Evolutionary conservation across 2,797 vertebrate genomes (phyloP).

Genomic region (Girardinus metallicus): DNA sequence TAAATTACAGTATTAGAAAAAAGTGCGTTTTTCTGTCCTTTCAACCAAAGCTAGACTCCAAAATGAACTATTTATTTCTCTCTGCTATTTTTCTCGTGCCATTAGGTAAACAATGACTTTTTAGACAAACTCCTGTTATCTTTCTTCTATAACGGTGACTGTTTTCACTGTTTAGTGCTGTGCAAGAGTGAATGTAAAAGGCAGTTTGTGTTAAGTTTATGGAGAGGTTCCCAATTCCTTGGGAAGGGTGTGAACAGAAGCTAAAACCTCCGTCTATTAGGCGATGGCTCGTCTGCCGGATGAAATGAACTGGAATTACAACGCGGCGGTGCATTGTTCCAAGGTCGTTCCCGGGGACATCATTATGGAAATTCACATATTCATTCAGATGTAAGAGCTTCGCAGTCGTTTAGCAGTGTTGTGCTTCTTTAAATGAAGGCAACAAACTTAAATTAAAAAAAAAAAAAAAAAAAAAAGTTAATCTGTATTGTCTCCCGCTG

Average conservation of each 20-base stretch:
- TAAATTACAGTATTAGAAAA: too few species aligned
- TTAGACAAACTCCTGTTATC: neutral
- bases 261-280: neutral
- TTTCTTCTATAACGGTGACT: neutral
- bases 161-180: neutral
- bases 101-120: too few species aligned
- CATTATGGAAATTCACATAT: conserved; percentile 41
- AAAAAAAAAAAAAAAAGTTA: conserved; percentile 48
- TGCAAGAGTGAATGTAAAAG: neutral
- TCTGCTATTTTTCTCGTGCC: too few species aligned
- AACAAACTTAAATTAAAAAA: conserved; percentile 30
- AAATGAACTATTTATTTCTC: too few species aligned
- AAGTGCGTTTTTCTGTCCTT: too few species aligned
- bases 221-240: neutral
- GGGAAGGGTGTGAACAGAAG: neutral
- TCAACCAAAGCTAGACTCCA: too few species aligned
- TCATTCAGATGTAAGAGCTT: conserved; percentile 40
- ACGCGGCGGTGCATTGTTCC: conserved; percentile 39
- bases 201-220: neutral
- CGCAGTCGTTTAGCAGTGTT: conserved; percentile 55
- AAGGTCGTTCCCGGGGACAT: conserved; percentile 58
- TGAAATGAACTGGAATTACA: conserved; percentile 41
- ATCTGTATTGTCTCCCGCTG: conserved; percentile 38
- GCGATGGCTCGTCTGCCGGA: conserved; percentile 35
- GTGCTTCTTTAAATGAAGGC: conserved; percentile 26